Evolutionary conservation across 2,113 vertebrate genomes (phyloP), one percentile per base, ranked within the genome.

Genomic region (Numida meleagris): DNA sequence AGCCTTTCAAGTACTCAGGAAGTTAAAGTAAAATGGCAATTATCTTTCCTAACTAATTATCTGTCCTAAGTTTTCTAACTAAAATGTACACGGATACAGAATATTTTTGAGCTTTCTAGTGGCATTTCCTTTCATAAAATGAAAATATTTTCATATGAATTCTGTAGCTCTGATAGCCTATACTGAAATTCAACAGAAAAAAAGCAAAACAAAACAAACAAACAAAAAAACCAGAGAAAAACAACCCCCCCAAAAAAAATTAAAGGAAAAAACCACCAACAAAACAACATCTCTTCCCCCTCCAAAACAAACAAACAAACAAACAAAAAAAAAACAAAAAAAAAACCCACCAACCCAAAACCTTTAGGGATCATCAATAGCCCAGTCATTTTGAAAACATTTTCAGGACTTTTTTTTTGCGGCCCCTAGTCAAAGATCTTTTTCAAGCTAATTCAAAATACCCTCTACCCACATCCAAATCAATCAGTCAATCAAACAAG

Each of bases 1-100:
- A 51, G 38, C 29, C 75, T 94, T 95, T 96, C 90, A 96, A 96
- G 74, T 90, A 90, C 31, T 80, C 51, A 89, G 62, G 74, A 95
- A 71, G 55, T 67, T 81, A 80, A 85, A 57, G 57, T 55, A 51
- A 82, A 88, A 89, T 10, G 40, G 50, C 45, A 87, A 58, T 66
- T 68, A 50, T 24, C 7, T 62, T 74, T 95, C n/a, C 40, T 63
- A 14, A 53, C 51, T 53, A 87, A 58, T 59, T 68, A 50, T 21
- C 7, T 62, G 70, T 95, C 33, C 40, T 63, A 14, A 53, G 51
- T 53, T 53, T 53, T 53, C 51, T 46, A 77, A 27, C 45, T 77
- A 89, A 53, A 70, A 83, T 46, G 14, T 36, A 89, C 40, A 59
- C 13, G 81, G 61, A 71, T 38, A 33, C 68, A 29, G 27, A 27